A percentile compares a stretch with the other conserved stretches of the same genome.
Evolutionary conservation across 1,140 invertebrate species (phyloP).

Genomic region (Nomia melanderi): DNA sequence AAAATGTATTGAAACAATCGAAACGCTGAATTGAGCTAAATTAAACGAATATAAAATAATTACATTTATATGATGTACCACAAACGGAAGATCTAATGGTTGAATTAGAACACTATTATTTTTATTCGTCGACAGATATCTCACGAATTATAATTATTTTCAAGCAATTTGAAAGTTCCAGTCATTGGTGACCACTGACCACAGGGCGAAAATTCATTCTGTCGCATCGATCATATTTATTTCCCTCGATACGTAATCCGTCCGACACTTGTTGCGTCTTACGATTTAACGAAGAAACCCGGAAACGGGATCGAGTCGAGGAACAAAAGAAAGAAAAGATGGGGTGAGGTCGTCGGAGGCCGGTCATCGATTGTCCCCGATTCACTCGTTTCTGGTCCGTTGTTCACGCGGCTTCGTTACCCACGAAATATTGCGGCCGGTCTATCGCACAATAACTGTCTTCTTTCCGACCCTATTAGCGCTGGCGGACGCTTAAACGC

Average conservation of each 20-base stretch:
- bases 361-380: constrained; percentile 9
- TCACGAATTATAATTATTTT: no score
- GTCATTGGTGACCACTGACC: no score
- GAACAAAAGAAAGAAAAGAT: not conserved
- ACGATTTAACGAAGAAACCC: constrained; percentile 49
- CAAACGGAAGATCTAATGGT: no score
- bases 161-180: no score
- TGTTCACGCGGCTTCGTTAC: constrained; percentile 17
- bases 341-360: not conserved
- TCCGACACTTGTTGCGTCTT: constrained; percentile 72
- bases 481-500: constrained; percentile 19
- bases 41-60: no score
- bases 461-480: constrained; percentile 59
- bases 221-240: constrained; percentile 50
- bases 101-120: no score
- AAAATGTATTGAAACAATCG: no score
- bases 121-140: no score
- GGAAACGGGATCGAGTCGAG: constrained; percentile 9
- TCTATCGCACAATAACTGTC: constrained; percentile 41
- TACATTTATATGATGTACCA: no score
- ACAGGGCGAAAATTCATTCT: constrained; percentile 47
- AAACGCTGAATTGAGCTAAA: no score
- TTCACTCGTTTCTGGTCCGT: not conserved
- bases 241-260: constrained; percentile 67
- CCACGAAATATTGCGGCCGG: constrained; percentile 43